Evolutionary conservation across 2,797 vertebrate species (phyloP).

Genomic region (Carapus acus): DNA sequence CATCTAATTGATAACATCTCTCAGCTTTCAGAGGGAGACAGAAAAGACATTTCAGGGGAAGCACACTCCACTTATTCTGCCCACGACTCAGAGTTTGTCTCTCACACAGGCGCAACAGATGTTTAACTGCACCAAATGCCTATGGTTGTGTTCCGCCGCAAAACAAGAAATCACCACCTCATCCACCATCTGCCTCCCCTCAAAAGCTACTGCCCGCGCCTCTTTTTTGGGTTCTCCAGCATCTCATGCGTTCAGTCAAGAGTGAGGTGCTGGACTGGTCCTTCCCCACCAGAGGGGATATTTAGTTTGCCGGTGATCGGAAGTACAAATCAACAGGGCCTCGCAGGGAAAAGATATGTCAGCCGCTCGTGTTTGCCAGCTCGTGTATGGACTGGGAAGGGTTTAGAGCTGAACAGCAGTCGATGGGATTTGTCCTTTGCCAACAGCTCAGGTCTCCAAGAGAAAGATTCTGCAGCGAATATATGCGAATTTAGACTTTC

Average conservation of each 20-base stretch:
- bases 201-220: conserved; percentile 36
- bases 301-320: conserved; percentile 26
- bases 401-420: conserved; percentile 16
- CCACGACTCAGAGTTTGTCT: conserved; percentile 9
- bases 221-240: conserved; percentile 40
- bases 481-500: too few relatives aligned
- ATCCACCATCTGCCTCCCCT: conserved; percentile 33
- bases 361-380: conserved; percentile 6
- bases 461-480: too few relatives aligned
- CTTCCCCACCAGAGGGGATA: conserved; percentile 48
- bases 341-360: conserved; percentile 26
- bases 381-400: conserved; percentile 8
- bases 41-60: too few relatives aligned
- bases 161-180: conserved; percentile 28
- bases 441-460: conserved; percentile 12
- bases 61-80: conserved; percentile 7
- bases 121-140: conserved; percentile 24
- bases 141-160: conserved; percentile 28
- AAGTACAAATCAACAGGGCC: conserved; percentile 42
- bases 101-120: neutral
- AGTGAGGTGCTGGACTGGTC: conserved; percentile 32
- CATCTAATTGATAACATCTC: too few relatives aligned
- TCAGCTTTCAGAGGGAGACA: conserved; percentile 2
- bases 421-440: conserved; percentile 22
- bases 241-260: conserved; percentile 31